These are phyloP conservation scores for Subanguina moxae DNA, from an alignment of 1,140 invertebrate genomes.

Conservation along the genomic window DNA sequence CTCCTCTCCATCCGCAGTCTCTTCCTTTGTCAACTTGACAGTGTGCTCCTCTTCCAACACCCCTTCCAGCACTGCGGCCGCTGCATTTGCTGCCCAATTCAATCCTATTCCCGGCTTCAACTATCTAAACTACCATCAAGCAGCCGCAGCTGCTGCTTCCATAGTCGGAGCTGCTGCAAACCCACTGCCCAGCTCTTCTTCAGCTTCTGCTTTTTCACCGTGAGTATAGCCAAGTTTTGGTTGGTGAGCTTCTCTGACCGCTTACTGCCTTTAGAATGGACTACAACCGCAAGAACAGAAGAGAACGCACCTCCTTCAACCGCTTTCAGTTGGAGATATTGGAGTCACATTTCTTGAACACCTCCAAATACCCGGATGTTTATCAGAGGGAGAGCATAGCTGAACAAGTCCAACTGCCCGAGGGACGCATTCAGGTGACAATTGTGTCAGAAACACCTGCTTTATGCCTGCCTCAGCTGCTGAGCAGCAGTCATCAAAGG, in stretches of 20 bases:
- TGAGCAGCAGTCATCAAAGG: neutral
- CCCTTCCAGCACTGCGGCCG: neutral
- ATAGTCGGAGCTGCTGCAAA: neutral
- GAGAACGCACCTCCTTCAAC: constrained; percentile 11
- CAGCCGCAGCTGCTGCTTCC: neutral
- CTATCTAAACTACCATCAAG: neutral
- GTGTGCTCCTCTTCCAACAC: too few relatives aligned
- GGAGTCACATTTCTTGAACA: neutral
- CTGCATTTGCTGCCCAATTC: constrained; percentile 1
- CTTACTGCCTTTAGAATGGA: constrained; percentile 6
- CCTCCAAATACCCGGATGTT: constrained; percentile 7
- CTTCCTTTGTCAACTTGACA: too few relatives aligned
- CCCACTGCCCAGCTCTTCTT: neutral
- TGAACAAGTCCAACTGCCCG: constrained; percentile 2
- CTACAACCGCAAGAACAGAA: constrained; percentile 3
- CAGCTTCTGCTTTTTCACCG: neutral
- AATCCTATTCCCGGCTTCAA: neutral
- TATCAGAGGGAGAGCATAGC: constrained; percentile 12
- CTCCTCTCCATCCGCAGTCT: too few relatives aligned
- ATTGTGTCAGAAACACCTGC: neutral
- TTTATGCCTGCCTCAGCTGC: neutral
- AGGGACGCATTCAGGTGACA: constrained; percentile 1
- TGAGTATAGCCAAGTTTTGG: neutral
- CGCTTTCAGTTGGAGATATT: constrained; percentile 9
- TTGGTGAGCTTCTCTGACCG: neutral